Evolutionary conservation across 2,888 invertebrate genomes (phyloP).

Genomic region (Keiferia lycopersicella): DNA sequence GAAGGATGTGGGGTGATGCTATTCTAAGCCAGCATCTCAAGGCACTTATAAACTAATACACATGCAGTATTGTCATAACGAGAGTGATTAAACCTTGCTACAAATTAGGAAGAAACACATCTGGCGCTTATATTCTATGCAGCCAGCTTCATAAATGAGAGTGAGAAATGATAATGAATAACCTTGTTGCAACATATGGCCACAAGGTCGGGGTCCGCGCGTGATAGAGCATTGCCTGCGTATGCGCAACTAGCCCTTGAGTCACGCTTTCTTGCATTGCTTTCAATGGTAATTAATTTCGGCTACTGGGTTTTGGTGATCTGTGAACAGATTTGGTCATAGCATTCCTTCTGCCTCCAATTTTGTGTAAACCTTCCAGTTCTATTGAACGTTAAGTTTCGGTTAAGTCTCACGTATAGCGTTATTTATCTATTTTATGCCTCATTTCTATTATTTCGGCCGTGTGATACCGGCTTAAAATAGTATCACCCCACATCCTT

Average conservation of each 20-base stretch:
- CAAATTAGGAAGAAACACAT: no score
- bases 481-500: no score
- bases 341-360: not conserved
- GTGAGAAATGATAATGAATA: not conserved
- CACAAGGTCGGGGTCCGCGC: conserved; percentile 15
- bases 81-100: no score
- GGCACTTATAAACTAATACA: no score
- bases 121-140: not conserved
- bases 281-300: conserved; percentile 10
- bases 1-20: no score
- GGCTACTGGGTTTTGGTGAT: conserved; percentile 11
- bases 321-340: not conserved
- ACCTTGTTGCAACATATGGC: not conserved
- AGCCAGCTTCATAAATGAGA: not conserved
- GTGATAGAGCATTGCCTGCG: conserved; percentile 18
- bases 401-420: no score
- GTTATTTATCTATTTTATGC: no score
- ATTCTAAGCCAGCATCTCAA: no score
- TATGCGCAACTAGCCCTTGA: not conserved
- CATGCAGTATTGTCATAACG: no score
- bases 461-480: no score
- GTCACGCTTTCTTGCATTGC: conserved; percentile 7
- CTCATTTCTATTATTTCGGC: no score
- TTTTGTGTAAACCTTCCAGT: not conserved
- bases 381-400: not conserved